Base-by-base conservation (phyloP, 2,888 invertebrate genomes). In the Drosophila atripex region DNA sequence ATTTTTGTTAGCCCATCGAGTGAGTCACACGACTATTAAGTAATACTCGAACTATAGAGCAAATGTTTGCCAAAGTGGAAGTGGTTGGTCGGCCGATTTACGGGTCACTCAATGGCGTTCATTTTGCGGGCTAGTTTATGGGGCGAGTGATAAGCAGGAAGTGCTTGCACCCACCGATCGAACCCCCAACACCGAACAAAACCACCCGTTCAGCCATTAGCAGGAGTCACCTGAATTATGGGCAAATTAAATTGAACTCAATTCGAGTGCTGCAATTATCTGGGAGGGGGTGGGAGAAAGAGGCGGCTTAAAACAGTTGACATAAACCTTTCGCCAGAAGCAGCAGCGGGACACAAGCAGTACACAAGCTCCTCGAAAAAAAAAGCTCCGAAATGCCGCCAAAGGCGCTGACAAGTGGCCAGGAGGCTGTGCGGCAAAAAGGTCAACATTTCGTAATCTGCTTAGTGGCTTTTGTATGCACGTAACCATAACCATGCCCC, bases 381-480 rank as follows among this genome's bases (percentile, higher is more conserved):
- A 16, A 16, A 71, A 28, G 1, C 11, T 14, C 18, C 18, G 5
- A 41, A 18, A 68, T 54, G 77, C 80, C 88, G 80, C 85, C 82
- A 85, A 85, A 85, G 74, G 82, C 66, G 68, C 70, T 75, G 82
- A 87, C 86, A 78, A 88, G 86, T 87, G 87, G 82, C 70, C 73
- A 59, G 71, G 66, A 59, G 71, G 66, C 30, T 51, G 23, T 6
- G 45, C 64, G 65, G 84, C 66, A 69, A 86, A 84, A 84, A 84
- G 84, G 84, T 84, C 84, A 84, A 78, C 72, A 85, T 84, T 84
- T 84, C 84, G 84, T 84, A 84, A 84, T 87, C 88, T 86, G 73
- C 71, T 73, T 74, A 50, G 47, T 66, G 53, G 76, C 73, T 75
- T 65, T 61, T 71, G 76, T 71, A 50, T 74, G 65, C 60, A 88